Percentiles rank a stretch among this genome's conserved stretches.
phyloP scores from a whole-genome alignment of 1,140 invertebrate species.

The Bombus pyrosoma region DNA sequence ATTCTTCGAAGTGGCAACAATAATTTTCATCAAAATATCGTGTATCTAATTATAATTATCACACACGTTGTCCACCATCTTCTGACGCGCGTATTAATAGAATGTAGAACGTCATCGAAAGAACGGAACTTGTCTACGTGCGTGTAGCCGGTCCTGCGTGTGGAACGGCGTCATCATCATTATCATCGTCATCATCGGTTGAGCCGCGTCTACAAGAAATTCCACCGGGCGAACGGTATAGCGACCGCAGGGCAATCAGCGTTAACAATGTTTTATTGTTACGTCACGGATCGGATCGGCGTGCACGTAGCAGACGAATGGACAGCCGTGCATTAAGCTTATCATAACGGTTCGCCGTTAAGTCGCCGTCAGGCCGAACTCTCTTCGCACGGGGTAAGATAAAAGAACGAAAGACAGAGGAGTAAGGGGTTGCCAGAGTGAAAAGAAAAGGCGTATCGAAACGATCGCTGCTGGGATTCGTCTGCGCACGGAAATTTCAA shows the following conservation, averaged over 20 bases:
- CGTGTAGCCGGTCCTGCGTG: conserved; percentile 46
- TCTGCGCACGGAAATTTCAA: background rate
- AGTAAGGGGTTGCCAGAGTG: background rate
- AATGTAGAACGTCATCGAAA: background rate
- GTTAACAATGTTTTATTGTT: conserved; percentile 83
- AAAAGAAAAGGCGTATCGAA: conserved; percentile 50
- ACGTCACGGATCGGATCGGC: conserved; percentile 75
- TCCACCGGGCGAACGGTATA: conserved; percentile 71
- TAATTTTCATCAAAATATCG: background rate
- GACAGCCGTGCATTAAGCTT: conserved; percentile 80
- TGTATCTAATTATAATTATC: background rate
- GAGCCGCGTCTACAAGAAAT: conserved; percentile 61
- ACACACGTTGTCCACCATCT: background rate
- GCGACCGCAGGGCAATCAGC: conserved; percentile 77
- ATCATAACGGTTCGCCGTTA: conserved; percentile 76
- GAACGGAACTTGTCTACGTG: conserved; percentile 30
- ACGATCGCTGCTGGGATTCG: background rate
- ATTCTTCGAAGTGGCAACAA: background rate
- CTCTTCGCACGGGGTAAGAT: conserved; percentile 29
- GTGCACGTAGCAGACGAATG: conserved; percentile 67
- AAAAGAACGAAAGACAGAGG: background rate
- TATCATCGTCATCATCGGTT: conserved; percentile 63
- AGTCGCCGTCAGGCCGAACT: conserved; percentile 63
- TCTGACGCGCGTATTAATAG: background rate
- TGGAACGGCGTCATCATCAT: conserved; percentile 63